A percentile compares a stretch with the other conserved stretches of the same genome.
Conservation (phyloP, 35 echinoderm and acorn worm genomes). For the Apostichopus japonicus region DNA sequence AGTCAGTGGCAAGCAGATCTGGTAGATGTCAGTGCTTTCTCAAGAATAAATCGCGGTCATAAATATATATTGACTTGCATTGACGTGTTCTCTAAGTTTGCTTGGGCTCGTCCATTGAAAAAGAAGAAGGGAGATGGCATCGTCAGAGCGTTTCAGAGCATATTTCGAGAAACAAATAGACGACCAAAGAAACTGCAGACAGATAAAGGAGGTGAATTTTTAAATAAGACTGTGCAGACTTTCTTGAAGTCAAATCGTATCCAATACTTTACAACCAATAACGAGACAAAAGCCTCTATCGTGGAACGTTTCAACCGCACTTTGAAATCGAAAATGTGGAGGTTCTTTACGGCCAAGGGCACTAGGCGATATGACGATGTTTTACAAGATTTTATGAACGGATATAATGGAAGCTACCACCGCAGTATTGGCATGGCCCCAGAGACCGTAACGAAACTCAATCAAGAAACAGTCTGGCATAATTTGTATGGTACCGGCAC, state of each 20-base stretch:
- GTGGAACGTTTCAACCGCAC: constrained; percentile 78
- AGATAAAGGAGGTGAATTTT: constrained; percentile 68
- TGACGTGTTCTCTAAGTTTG: constrained; percentile 70
- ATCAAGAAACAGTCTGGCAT: constrained; percentile 38
- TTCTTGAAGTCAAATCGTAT: constrained; percentile 53
- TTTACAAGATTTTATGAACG: not conserved
- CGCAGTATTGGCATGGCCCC: constrained; percentile 56
- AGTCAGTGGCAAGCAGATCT: constrained; percentile 78
- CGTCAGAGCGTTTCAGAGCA: constrained; percentile 44
- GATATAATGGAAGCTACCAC: constrained; percentile 8
- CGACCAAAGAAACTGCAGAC: constrained; percentile 64
- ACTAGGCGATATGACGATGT: not conserved
- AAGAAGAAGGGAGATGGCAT: constrained; percentile 36
- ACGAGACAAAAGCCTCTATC: constrained; percentile 77
- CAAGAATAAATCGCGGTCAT: constrained; percentile 55
- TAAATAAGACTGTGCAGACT: constrained; percentile 55
- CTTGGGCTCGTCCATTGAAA: constrained; percentile 70
- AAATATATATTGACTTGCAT: constrained; percentile 73
- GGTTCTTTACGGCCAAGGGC: constrained; percentile 52
- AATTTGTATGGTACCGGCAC: constrained; percentile 12
- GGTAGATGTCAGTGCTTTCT: constrained; percentile 53
- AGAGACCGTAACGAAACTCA: not conserved
- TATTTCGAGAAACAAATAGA: constrained; percentile 37
- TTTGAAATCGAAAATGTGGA: constrained; percentile 65
- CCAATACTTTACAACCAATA: constrained; percentile 74